Evolutionary conservation across 1,140 invertebrate species (phyloP), one percentile per base, ranked within the genome.

Genomic region (Tribolium madens): DNA sequence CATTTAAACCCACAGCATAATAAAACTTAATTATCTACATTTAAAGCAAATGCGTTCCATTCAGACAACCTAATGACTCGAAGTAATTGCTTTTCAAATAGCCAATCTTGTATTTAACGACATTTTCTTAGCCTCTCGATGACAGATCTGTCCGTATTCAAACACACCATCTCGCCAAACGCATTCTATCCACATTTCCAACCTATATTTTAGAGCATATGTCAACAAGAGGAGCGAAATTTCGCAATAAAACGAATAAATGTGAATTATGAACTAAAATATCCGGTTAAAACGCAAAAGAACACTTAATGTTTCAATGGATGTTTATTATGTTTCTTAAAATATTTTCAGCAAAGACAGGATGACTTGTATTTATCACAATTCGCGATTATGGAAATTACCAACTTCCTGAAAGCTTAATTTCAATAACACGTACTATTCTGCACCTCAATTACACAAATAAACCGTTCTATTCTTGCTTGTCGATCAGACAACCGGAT

Each of bases 191-290:
- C 36, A 17, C 15, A 50, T 50, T 50, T 50, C 13, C 12, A 17
- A 17, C 12, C 13, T 50, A 18, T 57, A 57, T 57, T 21, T 57
- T 57, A n/a, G n/a, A 5, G 7, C 52, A 10, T 13, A 36, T 64
- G 57, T 64, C 57, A 64, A 31, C 57, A 64, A 12, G 2, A 14
- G 21, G 5, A 64, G n/a, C 31, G 21, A 64, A 36, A 64, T 64
- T 64, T 64, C 57, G 57, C 57, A 64, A 64, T 9, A 7, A 18
- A 12, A 21, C 21, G 26, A n/a, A 64, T 33, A 64, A 64, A 64
- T 9, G 57, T 31, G 26, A 64, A 64, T 64, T 64, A 64, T 64
- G 57, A 9, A 64, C 21, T 31, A 33, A 64, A 64, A 64, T 64
- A 64, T 64, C 57, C 57, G 57, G 57, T 64, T 33, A n/a, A 33